Evolutionary conservation across 2,113 vertebrate genomes (phyloP), one percentile per base, ranked within the genome.

Genomic region (Cepphus grylle): DNA sequence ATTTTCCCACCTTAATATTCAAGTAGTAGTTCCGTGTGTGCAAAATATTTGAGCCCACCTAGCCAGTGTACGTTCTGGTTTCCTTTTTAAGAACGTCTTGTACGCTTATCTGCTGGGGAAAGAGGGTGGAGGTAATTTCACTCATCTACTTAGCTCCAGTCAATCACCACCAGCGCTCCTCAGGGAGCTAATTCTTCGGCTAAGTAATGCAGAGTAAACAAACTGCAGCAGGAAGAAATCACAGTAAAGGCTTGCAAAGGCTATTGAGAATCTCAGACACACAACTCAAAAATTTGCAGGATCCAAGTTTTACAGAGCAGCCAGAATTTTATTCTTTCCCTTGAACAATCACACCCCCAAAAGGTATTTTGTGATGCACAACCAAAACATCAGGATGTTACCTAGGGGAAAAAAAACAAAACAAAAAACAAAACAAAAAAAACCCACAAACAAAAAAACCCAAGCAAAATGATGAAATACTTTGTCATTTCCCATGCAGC

Each of bases 21-120:
- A 88, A 71, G 30, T 5, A 72, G 17, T 12, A 79, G 22, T 32
- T 94, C 85, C 49, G 70, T 13, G 8, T 40, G 65, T 25, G 43
- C 53, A 81, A 82, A 90, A 14, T 96, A 97, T 4, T 93, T 90
- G 79, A 58, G 95, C 88, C 95, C 86, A 85, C 67, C 76, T 90
- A 94, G 61, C 53, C 76, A 94, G 52, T 36, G 55, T 66, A 91
- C 73, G 36, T 74, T 94, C 69, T 95, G 76, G 52, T 77, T 93
- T 95, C 77, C 63, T 94, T 96, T 96, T 90, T 73, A 82, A 86
- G 59, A 90, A 81, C 43, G 52, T 67, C 23, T 76, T 71, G 45
- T 61, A 78, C 1, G 6, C 30, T 92, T 59, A 38, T 1, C 69
- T 89, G 43, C 72, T 72, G 58, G 34, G 58, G 32, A 81, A 87